Conservation (phyloP, 2,113 vertebrate species). For the Neoarius graeffei region DNA sequence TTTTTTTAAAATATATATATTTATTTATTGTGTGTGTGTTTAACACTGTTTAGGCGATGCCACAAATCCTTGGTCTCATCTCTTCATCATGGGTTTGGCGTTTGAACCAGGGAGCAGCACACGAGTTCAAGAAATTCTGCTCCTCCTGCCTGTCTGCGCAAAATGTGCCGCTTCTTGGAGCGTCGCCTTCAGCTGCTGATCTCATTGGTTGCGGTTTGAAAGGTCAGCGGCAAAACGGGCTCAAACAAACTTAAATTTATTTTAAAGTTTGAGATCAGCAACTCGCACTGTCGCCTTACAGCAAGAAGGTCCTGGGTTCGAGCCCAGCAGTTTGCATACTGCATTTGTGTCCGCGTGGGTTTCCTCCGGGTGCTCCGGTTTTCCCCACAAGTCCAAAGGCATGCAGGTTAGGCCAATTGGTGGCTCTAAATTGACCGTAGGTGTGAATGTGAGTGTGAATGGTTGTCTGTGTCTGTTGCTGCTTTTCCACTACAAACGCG, state of each 20-base stretch:
- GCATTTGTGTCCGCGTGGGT: too few species aligned
- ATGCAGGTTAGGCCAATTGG: too few species aligned
- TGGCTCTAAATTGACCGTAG: too few species aligned
- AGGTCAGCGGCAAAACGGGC: background rate
- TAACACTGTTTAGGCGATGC: background rate
- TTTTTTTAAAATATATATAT: background rate
- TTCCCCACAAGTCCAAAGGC: too few species aligned
- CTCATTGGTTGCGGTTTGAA: background rate
- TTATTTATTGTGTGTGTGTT: too few species aligned
- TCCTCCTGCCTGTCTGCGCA: background rate
- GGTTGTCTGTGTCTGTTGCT: too few species aligned
- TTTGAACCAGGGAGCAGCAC: background rate
- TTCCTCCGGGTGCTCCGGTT: too few species aligned
- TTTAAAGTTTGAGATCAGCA: background rate
- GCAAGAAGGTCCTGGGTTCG: too few species aligned
- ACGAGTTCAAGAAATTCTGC: background rate
- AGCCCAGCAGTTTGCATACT: too few species aligned
- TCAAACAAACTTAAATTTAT: background rate
- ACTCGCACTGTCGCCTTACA: too few species aligned
- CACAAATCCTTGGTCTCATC: background rate
- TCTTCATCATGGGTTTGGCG: background rate
- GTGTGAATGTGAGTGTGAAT: too few species aligned
- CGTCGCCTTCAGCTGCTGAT: background rate
- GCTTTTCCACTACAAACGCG: too few species aligned
- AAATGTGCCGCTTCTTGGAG: background rate